Conservation (phyloP, 2,888 invertebrate species). For the Limnephilus marmoratus region DNA sequence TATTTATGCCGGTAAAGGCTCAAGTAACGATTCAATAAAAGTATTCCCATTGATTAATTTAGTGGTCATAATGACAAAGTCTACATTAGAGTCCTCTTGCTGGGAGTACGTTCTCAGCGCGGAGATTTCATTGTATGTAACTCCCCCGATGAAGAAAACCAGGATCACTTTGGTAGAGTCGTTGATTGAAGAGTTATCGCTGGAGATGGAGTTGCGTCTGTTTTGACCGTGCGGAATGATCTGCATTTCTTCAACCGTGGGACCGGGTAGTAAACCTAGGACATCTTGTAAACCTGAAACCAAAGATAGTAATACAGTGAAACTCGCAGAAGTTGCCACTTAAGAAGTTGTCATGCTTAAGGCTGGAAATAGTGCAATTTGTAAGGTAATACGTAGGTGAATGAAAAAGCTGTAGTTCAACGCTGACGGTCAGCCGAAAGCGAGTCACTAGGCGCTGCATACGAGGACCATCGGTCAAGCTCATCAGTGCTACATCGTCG, state of each 20-base stretch:
- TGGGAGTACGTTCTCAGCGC: constrained; percentile 85
- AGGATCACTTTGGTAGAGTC: constrained; percentile 86
- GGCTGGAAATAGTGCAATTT: too few relatives aligned
- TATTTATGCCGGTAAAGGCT: constrained; percentile 68
- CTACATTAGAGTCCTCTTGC: constrained; percentile 89
- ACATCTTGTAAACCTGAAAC: constrained; percentile 86
- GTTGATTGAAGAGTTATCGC: constrained; percentile 77
- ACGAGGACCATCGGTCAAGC: too few relatives aligned
- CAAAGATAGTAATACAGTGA: background rate
- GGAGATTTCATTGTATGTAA: constrained; percentile 95
- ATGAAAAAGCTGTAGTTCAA: too few relatives aligned
- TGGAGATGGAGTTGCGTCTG: constrained; percentile 78
- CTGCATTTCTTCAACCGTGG: constrained; percentile 82
- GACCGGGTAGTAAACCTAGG: constrained; percentile 89
- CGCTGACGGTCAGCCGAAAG: too few relatives aligned
- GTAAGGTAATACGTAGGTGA: too few relatives aligned
- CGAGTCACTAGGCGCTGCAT: too few relatives aligned
- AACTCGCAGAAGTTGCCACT: too few relatives aligned
- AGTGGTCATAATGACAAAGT: constrained; percentile 93
- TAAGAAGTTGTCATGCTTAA: too few relatives aligned
- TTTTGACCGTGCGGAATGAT: constrained; percentile 78
- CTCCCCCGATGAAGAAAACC: constrained; percentile 97
- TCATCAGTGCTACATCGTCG: too few relatives aligned
- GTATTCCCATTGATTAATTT: constrained; percentile 94
- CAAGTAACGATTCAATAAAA: constrained; percentile 88